phyloP scores from a whole-genome alignment of 2,113 vertebrate species.

The Hassar affinis region DNA sequence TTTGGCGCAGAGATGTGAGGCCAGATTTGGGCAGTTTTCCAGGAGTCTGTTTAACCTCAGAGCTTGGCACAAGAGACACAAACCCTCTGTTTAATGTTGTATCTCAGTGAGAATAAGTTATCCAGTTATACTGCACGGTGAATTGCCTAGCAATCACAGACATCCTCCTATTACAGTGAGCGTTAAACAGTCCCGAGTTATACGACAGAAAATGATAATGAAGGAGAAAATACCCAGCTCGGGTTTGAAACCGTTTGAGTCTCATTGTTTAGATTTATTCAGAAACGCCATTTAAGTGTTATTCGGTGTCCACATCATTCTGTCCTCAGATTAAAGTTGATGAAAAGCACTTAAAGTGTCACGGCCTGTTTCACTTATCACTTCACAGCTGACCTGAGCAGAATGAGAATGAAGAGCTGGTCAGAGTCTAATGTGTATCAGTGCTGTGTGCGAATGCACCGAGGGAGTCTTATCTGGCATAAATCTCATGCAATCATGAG shows the following conservation, averaged over 20 bases:
- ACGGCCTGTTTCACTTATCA: neutral
- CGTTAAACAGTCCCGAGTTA: neutral
- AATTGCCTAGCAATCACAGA: neutral
- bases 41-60: conserved; percentile 1
- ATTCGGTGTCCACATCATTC: conserved; percentile 15
- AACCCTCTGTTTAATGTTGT: neutral
- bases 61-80: neutral
- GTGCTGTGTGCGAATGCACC: neutral
- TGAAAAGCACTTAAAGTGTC: conserved; percentile 27
- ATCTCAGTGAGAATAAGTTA: neutral
- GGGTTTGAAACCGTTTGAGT: neutral
- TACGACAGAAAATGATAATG: neutral
- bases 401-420: conserved; percentile 18
- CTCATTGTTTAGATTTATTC: conserved; percentile 19
- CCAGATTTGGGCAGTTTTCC: conserved; percentile 6
- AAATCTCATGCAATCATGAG: neutral
- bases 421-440: conserved; percentile 14
- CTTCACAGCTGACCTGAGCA: conserved; percentile 24
- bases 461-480: conserved; percentile 1
- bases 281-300: neutral
- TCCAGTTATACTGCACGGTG: neutral
- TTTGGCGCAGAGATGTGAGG: neutral
- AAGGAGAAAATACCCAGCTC: neutral
- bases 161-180: neutral
- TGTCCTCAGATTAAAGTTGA: conserved; percentile 16